A percentile compares a stretch with the other conserved stretches of the same genome.
Evolutionary conservation across 2,888 invertebrate species (phyloP).

Genomic region (Meiosimyza decipiens): DNA sequence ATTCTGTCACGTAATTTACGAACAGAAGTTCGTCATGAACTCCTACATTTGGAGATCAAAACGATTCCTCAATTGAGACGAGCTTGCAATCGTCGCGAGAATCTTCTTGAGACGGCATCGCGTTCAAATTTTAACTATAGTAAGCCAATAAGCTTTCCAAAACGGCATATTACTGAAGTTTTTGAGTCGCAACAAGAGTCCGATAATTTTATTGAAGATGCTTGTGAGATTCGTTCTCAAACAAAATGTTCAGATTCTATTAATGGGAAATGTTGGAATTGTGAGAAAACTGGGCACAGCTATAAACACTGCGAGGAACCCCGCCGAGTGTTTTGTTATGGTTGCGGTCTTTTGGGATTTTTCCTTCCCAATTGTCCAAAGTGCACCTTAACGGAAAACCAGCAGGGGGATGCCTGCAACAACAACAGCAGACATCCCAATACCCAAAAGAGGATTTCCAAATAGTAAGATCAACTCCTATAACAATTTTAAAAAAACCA

Average conservation of each 20-base stretch:
- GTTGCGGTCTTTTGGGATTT: background rate
- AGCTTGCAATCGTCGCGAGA: constrained; percentile 10
- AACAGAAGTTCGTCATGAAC: constrained; percentile 10
- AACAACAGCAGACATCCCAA: background rate
- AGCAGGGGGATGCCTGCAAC: constrained; percentile 6
- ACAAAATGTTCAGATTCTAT: background rate
- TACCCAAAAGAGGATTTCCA: too few relatives aligned
- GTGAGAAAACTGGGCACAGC: background rate
- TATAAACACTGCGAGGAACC: background rate
- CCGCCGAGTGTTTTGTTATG: constrained; percentile 13
- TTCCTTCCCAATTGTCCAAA: constrained; percentile 7
- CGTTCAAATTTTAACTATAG: background rate
- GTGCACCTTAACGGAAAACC: background rate
- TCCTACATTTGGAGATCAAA: constrained; percentile 12
- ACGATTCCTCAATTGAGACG: constrained; percentile 17
- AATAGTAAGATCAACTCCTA: too few relatives aligned
- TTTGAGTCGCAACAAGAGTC: background rate
- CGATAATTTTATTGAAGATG: background rate
- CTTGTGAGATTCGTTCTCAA: background rate
- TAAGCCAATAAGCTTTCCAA: background rate
- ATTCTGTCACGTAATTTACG: constrained; percentile 13
- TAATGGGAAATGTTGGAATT: constrained; percentile 18
- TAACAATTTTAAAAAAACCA: too few relatives aligned
- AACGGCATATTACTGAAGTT: background rate
- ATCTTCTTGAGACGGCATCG: background rate